Conservation (phyloP, 2,797 vertebrate genomes). For the Schizopygopsis pylzovi region DNA sequence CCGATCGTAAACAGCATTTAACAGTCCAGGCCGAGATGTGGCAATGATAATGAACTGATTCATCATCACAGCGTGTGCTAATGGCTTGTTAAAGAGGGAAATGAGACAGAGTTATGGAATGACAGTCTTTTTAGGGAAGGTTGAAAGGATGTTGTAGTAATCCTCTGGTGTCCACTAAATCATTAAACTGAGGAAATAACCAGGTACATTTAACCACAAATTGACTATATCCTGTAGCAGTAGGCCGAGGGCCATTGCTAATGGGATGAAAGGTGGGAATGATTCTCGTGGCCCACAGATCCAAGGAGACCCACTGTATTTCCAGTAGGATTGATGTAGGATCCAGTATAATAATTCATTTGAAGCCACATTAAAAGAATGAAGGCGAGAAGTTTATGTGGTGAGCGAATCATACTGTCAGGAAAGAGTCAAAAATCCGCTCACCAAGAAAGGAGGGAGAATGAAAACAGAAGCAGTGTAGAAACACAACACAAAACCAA, state of each 20-base stretch:
- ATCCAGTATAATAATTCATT: conserved; percentile 4
- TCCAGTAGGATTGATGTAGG: neutral
- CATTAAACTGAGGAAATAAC: conserved; percentile 34
- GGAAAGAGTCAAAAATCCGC: conserved; percentile 11
- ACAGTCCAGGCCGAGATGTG: conserved; percentile 22
- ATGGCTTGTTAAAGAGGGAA: conserved; percentile 20
- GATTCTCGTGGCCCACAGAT: neutral
- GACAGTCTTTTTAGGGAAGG: conserved; percentile 13
- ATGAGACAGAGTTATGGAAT: conserved; percentile 16
- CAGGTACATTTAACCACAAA: conserved; percentile 38
- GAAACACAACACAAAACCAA: neutral
- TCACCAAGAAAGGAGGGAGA: neutral
- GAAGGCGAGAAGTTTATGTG: neutral
- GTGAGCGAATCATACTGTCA: neutral
- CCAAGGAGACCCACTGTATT: neutral
- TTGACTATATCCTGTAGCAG: conserved; percentile 16
- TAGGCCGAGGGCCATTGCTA: conserved; percentile 15
- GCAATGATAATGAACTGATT: conserved; percentile 46
- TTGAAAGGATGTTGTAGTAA: conserved; percentile 15
- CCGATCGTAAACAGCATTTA: conserved; percentile 55
- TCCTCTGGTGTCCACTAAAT: conserved; percentile 24
- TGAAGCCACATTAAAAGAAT: neutral
- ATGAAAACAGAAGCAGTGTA: neutral
- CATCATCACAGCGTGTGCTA: conserved; percentile 22
- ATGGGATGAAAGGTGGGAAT: conserved; percentile 19